Evolutionary conservation across 2,888 invertebrate genomes (phyloP).

Genomic region (Agonopterix arenella): DNA sequence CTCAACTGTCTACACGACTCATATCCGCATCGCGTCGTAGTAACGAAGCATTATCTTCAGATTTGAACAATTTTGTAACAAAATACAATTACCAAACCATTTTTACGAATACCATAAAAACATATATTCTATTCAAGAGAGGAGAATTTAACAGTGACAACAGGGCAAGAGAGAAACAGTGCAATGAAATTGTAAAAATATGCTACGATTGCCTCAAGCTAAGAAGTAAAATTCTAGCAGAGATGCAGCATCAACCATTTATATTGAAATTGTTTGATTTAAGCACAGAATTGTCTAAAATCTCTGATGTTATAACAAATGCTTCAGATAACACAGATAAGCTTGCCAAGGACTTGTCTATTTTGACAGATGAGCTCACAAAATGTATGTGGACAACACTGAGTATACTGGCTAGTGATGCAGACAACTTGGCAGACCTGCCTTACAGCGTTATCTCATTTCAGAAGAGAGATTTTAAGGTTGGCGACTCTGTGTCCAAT

Average conservation of each 20-base stretch:
- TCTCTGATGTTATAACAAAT: constrained; percentile 50
- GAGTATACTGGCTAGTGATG: constrained; percentile 49
- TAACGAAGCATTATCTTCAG: constrained; percentile 51
- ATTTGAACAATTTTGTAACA: constrained; percentile 55
- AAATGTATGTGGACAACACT: constrained; percentile 62
- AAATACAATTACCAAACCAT: constrained; percentile 58
- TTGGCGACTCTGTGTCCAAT: constrained; percentile 60
- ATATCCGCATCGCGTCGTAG: constrained; percentile 65
- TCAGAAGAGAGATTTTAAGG: constrained; percentile 63
- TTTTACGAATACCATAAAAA: constrained; percentile 58
- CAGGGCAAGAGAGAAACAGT: constrained; percentile 56
- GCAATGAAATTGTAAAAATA: constrained; percentile 71
- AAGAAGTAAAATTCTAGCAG: constrained; percentile 64
- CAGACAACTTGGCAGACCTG: constrained; percentile 46
- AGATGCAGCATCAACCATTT: constrained; percentile 59
- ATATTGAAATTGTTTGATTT: constrained; percentile 61
- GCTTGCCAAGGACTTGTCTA: constrained; percentile 37
- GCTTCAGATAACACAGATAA: constrained; percentile 55
- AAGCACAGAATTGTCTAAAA: constrained; percentile 59
- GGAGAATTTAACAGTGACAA: constrained; percentile 52
- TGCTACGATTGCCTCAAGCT: constrained; percentile 75
- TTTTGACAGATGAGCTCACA: constrained; percentile 47
- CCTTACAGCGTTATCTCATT: constrained; percentile 68
- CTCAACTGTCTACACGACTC: constrained; percentile 57
- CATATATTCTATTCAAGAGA: constrained; percentile 57